Percentiles rank a stretch among this genome's conserved stretches.
Conservation (phyloP, 2,797 vertebrate species). For the Pseudochirops corinnae region DNA sequence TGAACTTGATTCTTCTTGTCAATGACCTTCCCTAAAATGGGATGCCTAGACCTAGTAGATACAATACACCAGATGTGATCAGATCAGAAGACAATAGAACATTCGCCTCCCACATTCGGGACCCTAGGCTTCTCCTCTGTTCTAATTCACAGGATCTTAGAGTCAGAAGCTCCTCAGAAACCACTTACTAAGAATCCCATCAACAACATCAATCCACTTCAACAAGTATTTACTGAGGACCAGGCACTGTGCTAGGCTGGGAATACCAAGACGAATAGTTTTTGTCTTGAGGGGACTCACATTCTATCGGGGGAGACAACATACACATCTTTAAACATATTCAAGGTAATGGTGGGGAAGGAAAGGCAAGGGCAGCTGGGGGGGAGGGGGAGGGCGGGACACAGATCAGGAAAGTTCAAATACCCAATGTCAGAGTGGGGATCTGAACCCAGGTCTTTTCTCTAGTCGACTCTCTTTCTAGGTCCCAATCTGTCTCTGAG, state of each 20-base stretch:
- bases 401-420: not conserved
- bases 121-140: not conserved
- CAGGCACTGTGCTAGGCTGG: not conserved
- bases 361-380: not conserved
- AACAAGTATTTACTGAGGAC: not conserved
- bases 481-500: not conserved
- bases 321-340: not conserved
- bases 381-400: accelerated
- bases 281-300: not conserved
- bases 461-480: not conserved
- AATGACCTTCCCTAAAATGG: not conserved
- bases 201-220: not conserved
- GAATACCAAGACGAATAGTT: not conserved
- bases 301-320: not conserved
- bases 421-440: not conserved
- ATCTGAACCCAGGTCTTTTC: not conserved
- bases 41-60: not conserved
- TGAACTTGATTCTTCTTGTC: not conserved
- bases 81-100: not conserved
- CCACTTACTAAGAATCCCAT: not conserved
- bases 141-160: not conserved
- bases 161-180: not conserved
- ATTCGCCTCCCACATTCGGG: not conserved
- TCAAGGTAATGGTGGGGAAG: not conserved
- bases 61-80: not conserved